These are phyloP conservation scores for Lamprologus ornatipinnis DNA, from an alignment of 2,113 vertebrate species.

Conservation along the genomic window DNA sequence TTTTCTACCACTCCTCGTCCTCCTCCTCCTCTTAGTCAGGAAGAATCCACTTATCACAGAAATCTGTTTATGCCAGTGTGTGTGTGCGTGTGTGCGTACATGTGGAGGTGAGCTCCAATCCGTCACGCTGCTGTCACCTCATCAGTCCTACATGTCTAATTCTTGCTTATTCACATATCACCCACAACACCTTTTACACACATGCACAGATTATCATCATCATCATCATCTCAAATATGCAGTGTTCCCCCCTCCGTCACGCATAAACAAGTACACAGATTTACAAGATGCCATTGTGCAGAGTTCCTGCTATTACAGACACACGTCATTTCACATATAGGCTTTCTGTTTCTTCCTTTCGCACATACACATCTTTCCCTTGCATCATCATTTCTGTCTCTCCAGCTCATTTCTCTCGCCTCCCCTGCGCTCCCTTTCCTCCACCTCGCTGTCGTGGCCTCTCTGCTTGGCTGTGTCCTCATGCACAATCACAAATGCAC, in stretches of 20 bases:
- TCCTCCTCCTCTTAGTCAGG: neutral
- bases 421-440: neutral
- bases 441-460: neutral
- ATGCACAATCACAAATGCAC: conserved; percentile 47
- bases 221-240: neutral
- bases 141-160: conserved; percentile 9
- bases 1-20: neutral
- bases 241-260: neutral
- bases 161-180: conserved; percentile 2
- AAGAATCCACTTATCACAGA: conserved; percentile 54
- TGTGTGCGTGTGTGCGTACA: neutral
- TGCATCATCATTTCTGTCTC: conserved; percentile 23
- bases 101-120: conserved; percentile 41
- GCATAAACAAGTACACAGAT: neutral
- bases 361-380: neutral
- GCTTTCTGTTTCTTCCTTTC: neutral
- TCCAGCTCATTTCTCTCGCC: conserved; percentile 39
- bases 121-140: conserved; percentile 19
- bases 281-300: neutral
- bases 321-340: conserved; percentile 1
- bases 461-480: conserved; percentile 9
- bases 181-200: neutral
- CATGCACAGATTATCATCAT: neutral
- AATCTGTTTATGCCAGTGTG: conserved; percentile 47
- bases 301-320: neutral